Base-by-base conservation (phyloP, 2,113 vertebrate genomes). In the Perca flavescens region DNA sequence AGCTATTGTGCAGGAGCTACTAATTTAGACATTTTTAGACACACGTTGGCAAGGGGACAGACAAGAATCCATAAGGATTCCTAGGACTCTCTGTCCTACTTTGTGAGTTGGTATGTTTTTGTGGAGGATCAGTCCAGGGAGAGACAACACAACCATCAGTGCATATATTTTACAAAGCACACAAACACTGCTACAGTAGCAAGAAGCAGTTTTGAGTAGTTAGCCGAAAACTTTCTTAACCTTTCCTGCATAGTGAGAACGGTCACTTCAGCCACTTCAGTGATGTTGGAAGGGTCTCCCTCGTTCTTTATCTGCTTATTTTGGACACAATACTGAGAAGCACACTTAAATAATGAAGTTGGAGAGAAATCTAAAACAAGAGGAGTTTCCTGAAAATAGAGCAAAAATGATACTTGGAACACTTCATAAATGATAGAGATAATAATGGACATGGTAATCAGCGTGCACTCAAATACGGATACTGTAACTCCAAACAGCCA, bases 161-260 rank as follows among this genome's bases (percentile, higher is more conserved):
- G 83, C 75, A 74, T 73, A 58, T 77, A 53, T 67, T 76, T 70
- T n/a, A 65, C 70, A 73, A 89, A 93, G 90, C 90, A 91, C 90
- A 91, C 50, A 36, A 53, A 79, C 86, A 58, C 78, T 49, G 85
- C 76, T 83, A 12, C 53, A 13, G 21, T 61, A 77, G 72, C 43
- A 25, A 66, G 40, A 66, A 74, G 79, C 82, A 63, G 46, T 34
- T 56, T 11, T 31, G 58, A 63, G 50, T 69, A 87, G 80, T 72
- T 68, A 57, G 57, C 50, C 28, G 68, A 79, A 60, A 71, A 34
- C 49, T 68, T 71, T 74, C 79, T 28, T 40, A 52, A 64, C 46
- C 77, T 74, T 61, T 31, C 31, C 62, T 1, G 13, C 70, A 19
- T 53, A 34, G 73, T 25, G 50, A 72, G 9, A 74, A 34, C 36